phyloP scores from a whole-genome alignment of 1,140 invertebrate genomes.

The Phortica variegata region DNA sequence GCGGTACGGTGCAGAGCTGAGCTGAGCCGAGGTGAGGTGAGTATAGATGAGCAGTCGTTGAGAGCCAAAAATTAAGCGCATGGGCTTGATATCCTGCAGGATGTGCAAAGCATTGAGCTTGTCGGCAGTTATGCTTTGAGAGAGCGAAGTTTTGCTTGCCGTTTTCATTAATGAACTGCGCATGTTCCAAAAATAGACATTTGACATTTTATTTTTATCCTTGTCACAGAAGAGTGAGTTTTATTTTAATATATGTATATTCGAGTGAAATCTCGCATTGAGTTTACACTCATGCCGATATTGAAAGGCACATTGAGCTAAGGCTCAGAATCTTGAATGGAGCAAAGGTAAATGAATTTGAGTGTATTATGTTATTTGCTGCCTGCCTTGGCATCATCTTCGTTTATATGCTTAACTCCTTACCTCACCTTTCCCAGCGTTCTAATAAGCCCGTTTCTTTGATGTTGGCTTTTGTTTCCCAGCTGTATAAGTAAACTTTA shows the following conservation, averaged over 20 bases:
- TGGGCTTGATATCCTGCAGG: conserved; percentile 40
- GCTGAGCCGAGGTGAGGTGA: no score
- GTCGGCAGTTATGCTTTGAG: neutral
- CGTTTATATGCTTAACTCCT: neutral
- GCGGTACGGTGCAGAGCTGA: no score
- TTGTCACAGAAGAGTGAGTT: conserved; percentile 2
- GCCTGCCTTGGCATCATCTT: no score
- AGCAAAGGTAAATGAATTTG: neutral
- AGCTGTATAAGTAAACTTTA: neutral
- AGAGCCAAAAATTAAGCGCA: no score
- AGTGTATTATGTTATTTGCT: no score
- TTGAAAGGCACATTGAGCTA: no score
- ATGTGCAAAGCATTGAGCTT: conserved; percentile 14
- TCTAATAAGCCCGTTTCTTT: neutral
- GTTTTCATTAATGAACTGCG: conserved; percentile 45
- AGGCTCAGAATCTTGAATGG: neutral
- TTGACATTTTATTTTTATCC: conserved; percentile 35
- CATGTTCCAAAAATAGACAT: conserved; percentile 44
- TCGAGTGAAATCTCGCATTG: neutral
- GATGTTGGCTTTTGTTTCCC: neutral
- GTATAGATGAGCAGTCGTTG: no score
- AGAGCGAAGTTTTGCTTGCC: conserved; percentile 12
- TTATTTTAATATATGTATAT: neutral
- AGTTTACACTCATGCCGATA: no score
- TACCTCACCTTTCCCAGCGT: neutral